Evolutionary conservation across 2,888 invertebrate genomes (phyloP).

Genomic region (Lagria hirta): DNA sequence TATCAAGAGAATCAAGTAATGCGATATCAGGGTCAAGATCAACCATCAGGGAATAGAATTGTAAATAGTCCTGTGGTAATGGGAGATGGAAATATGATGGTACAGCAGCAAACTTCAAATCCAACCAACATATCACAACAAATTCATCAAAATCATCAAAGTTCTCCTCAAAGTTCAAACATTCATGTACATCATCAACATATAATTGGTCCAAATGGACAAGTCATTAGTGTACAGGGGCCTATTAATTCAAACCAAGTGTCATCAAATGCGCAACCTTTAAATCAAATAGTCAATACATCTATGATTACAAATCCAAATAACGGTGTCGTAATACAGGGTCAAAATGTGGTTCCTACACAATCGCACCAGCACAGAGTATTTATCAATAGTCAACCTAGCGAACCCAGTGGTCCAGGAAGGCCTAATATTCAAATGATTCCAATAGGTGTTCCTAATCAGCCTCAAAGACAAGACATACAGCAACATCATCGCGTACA

Average conservation of each 20-base stretch:
- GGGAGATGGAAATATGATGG: constrained; percentile 44
- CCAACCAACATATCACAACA: constrained; percentile 36
- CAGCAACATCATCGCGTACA: constrained; percentile 32
- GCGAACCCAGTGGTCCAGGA: constrained; percentile 50
- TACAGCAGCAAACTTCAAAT: constrained; percentile 38
- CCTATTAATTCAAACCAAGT: constrained; percentile 31
- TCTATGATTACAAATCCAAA: constrained; percentile 26
- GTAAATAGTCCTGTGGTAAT: constrained; percentile 42
- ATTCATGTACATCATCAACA: constrained; percentile 46
- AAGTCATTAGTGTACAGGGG: constrained; percentile 62
- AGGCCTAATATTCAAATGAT: constrained; percentile 50
- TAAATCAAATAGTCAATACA: constrained; percentile 25
- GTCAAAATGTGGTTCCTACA: constrained; percentile 39
- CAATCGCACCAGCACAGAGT: constrained; percentile 47
- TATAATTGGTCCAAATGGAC: constrained; percentile 61
- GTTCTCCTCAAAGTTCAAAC: constrained; percentile 29
- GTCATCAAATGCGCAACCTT: constrained; percentile 17
- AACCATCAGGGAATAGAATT: constrained; percentile 38
- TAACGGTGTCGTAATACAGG: constrained; percentile 41
- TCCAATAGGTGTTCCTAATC: constrained; percentile 43
- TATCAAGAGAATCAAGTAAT: constrained; percentile 46
- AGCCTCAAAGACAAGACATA: constrained; percentile 33
- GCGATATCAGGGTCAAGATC: constrained; percentile 42
- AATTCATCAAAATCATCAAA: constrained; percentile 36
- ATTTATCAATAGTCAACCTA: constrained; percentile 48